These are phyloP conservation scores for Chionodraco myersi DNA, from an alignment of 2,113 vertebrate species.

Conservation along the genomic window DNA sequence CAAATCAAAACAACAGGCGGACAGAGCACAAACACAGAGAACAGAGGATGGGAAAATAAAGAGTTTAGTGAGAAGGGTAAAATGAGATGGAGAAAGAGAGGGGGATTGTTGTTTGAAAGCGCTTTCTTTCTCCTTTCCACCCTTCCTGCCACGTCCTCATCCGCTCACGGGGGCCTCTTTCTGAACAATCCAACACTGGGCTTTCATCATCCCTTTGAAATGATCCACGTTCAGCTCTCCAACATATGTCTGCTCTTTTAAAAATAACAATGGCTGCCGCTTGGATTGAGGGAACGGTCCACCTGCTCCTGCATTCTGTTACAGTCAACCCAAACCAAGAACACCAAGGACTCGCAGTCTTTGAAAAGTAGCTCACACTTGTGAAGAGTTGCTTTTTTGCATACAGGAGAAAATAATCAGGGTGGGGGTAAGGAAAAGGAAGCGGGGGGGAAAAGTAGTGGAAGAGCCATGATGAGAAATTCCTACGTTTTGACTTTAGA, in stretches of 20 bases:
- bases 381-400: no score
- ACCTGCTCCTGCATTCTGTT: constrained; percentile 80
- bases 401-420: constrained; percentile 10
- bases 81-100: constrained; percentile 51
- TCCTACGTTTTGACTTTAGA: no score
- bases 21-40: constrained; percentile 40
- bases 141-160: constrained; percentile 73
- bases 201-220: constrained; percentile 81
- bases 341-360: constrained; percentile 67
- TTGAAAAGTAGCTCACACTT: constrained; percentile 71
- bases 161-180: constrained; percentile 75
- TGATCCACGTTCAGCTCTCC: constrained; percentile 65
- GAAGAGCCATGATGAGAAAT: background rate
- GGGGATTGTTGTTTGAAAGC: constrained; percentile 62
- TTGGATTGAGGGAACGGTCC: constrained; percentile 74
- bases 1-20: constrained; percentile 47
- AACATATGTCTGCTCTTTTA: constrained; percentile 81
- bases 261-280: constrained; percentile 76
- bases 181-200: constrained; percentile 79
- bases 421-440: background rate
- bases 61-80: constrained; percentile 33
- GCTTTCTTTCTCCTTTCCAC: constrained; percentile 67
- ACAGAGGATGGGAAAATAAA: constrained; percentile 46
- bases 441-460: background rate
- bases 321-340: constrained; percentile 62